Evolutionary conservation across 2,888 invertebrate species (phyloP), one percentile per base, ranked within the genome.

Genomic region (Acrobasis suavella): DNA sequence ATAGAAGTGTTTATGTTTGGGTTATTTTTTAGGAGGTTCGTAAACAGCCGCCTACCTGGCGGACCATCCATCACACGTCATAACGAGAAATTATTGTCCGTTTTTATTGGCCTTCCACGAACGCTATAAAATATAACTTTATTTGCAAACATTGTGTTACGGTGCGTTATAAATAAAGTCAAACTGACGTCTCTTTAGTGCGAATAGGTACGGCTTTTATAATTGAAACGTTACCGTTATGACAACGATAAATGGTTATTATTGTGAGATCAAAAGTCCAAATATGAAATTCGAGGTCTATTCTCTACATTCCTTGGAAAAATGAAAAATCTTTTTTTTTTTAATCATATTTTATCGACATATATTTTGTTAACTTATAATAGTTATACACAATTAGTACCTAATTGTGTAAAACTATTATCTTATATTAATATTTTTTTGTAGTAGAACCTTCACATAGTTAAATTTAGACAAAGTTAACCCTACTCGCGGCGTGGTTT

Each of bases 1-100:
- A 90, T 85, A 82, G 81, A 80, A 80, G 77, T 90, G 88, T 92
- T 91, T 91, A 85, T 88, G 85, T 91, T 91, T 89, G 85, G 89
- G 81, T 82, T 77, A 76, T 74, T 86, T 87, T 88, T 80, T 71
- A 65, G 74, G 76, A 74, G 72, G 81, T 61, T 61, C 61, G 83
- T 83, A 76, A 76, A 72, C 78, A 80, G 75, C 77, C 78, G 81
- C 81, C 81, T 91, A 91, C 90, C 91, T 90, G 89, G 77, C 69
- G 70, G 73, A 77, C 81, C 84, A 91, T 91, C 89, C 82, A 91
- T 92, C 91, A 92, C 76, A 74, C 70, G 78, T 78, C 78, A 86
- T 89, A 90, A 90, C 85, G 82, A 89, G 90, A 79, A 83, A 85
- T 83, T 81, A 85, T 85, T 80, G 80, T 83, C 67, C 68, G 73